Evolutionary conservation across 1,140 invertebrate species (phyloP), one percentile per base, ranked within the genome.

Genomic region (Drosophila ohnishii): DNA sequence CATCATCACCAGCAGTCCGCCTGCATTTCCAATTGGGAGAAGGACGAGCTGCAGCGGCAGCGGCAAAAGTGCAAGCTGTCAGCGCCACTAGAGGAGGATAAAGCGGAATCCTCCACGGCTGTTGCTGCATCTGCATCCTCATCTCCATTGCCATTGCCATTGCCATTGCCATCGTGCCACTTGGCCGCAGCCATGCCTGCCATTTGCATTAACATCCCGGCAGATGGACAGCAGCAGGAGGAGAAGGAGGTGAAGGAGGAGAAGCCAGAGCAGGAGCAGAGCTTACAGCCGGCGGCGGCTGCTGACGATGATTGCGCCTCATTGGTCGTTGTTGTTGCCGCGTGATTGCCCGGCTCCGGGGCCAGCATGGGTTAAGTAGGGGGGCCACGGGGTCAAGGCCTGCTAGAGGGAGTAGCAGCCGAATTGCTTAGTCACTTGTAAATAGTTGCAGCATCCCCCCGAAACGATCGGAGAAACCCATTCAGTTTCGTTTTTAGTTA

Each of bases 241-340:
- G 22, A 22, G 60, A 44, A 55, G 47, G 32, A 45, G 39, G 53
- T 14, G 32, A 28, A 28, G 13, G 32, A 14, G n/a, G 28, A 37
- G 50, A 47, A 39, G 44, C 40, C 70, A 50, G 32, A 59, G 63
- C 71, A 37, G 62, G 53, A 56, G 50, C 65, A 48, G 59, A 88
- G 66, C 79, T 80, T 87, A 63, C 67, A 80, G 84, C 83, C 83
- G 42, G 83, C 83, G 61, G 83, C 83, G 65, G 75, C 84, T 77
- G 83, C 76, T 53, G 83, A 88, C 72, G 83, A 87, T 61, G 83
- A 87, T 87, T 87, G 76, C 67, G 83, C 84, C 65, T 80, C 83
- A 83, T 88, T 87, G 84, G 83, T 87, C 59, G 83, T 87, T 70
- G 83, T 87, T 83, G 84, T 88, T 88, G 80, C 84, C 63, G 84